A percentile compares a stretch with the other conserved stretches of the same genome.
phyloP scores from a whole-genome alignment of 2,888 invertebrate species.

The Geotrupes spiniger region DNA sequence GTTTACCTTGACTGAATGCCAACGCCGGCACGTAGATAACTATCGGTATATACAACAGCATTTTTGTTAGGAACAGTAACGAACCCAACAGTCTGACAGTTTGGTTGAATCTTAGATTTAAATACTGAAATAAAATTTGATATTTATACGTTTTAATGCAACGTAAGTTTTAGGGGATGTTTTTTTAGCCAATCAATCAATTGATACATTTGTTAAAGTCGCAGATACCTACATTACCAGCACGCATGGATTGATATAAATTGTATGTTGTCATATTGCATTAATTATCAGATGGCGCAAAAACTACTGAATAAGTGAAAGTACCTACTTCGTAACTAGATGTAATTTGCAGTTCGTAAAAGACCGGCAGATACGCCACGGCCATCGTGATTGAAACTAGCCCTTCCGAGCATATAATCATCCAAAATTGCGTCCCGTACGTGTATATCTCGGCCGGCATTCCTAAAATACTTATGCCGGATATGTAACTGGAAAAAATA shows the following conservation, averaged over 20 bases:
- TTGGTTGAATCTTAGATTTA: slow-evolving; percentile 65
- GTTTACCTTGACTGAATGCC: slow-evolving; percentile 75
- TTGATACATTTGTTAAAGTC: no score
- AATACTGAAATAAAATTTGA: slow-evolving; percentile 55
- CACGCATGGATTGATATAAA: no score
- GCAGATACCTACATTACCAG: no score
- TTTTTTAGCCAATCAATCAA: no score
- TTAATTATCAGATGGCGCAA: background rate
- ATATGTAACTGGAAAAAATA: slow-evolving; percentile 62
- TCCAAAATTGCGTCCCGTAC: slow-evolving; percentile 71
- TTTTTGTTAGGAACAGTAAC: slow-evolving; percentile 67
- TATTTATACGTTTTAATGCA: no score
- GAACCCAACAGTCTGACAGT: slow-evolving; percentile 68
- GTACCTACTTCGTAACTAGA: slow-evolving; percentile 69
- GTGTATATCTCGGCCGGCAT: slow-evolving; percentile 75
- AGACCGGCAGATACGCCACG: slow-evolving; percentile 66
- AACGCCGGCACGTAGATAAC: slow-evolving; percentile 86
- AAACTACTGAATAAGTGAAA: no score
- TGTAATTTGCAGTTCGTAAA: slow-evolving; percentile 70
- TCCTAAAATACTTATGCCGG: slow-evolving; percentile 70
- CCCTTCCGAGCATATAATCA: slow-evolving; percentile 62
- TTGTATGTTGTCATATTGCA: no score
- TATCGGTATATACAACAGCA: slow-evolving; percentile 76
- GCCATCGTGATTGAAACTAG: slow-evolving; percentile 64
- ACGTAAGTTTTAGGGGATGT: slow-evolving; percentile 7